phyloP scores from a whole-genome alignment of 2,797 vertebrate genomes.

The Leptodactylus fallax region DNA sequence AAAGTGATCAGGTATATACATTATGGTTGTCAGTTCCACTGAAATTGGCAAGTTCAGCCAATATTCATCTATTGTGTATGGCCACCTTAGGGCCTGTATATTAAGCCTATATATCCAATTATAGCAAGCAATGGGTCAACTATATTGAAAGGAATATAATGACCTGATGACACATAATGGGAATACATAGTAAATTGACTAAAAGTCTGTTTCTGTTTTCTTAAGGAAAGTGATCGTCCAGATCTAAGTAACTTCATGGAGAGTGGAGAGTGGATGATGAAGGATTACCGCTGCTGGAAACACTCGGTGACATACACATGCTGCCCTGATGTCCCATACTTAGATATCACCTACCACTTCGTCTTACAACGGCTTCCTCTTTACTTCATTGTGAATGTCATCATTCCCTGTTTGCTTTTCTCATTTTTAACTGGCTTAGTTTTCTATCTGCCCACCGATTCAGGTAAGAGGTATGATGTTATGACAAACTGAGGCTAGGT shows the following conservation, averaged over 20 bases:
- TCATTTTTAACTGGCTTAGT: constrained; percentile 91
- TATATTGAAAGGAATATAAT: not conserved
- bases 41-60: no score
- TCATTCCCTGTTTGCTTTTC: constrained; percentile 94
- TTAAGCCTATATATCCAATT: no score
- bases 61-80: no score
- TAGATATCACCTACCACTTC: constrained; percentile 96
- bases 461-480: constrained; percentile 76
- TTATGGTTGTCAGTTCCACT: no score
- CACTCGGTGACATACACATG: constrained; percentile 87
- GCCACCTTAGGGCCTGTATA: no score
- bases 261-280: constrained; percentile 95
- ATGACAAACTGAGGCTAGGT: no score
- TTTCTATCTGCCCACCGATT: constrained; percentile 94
- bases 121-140: no score
- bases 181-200: not conserved
- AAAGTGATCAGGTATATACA: no score
- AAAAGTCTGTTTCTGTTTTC: not conserved
- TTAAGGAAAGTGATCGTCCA: constrained; percentile 85
- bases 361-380: constrained; percentile 91
- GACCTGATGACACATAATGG: not conserved
- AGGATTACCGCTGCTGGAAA: constrained; percentile 89
- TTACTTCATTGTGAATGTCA: constrained; percentile 95
- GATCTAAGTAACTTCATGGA: constrained; percentile 93
- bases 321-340: constrained; percentile 85